Conservation (phyloP, 2,113 vertebrate species). For the Psettodes erumei region DNA sequence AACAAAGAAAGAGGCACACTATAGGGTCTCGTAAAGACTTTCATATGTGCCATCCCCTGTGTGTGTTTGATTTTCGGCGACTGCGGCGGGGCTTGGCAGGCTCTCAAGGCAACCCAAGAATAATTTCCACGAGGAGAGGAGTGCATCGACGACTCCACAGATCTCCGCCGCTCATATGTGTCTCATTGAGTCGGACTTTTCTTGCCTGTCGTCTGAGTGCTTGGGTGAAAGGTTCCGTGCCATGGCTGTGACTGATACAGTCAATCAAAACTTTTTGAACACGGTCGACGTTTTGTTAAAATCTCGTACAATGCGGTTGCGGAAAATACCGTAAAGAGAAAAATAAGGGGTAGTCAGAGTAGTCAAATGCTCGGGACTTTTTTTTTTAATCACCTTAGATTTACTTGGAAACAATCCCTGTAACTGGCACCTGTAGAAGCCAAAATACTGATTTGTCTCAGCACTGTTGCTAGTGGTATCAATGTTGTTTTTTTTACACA, state of each 20-base stretch:
- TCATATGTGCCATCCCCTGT: conserved; percentile 64
- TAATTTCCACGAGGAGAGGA: conserved; percentile 56
- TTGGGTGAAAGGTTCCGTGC: conserved; percentile 30
- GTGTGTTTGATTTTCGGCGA: conserved; percentile 65
- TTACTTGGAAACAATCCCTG: not conserved
- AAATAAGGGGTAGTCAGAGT: not conserved
- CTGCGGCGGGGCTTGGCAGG: conserved; percentile 64
- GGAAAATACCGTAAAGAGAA: conserved; percentile 1
- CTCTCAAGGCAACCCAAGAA: conserved; percentile 62
- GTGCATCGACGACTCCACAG: conserved; percentile 41
- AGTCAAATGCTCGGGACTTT: not conserved
- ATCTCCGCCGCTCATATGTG: conserved; percentile 52
- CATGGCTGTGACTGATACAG: conserved; percentile 7
- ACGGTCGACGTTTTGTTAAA: not conserved
- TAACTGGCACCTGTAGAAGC: not conserved
- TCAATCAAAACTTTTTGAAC: conserved; percentile 2
- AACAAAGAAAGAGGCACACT: conserved; percentile 57
- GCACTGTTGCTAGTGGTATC: not conserved
- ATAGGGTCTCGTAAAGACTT: conserved; percentile 72
- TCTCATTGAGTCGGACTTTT: conserved; percentile 50
- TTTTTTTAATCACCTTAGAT: not conserved
- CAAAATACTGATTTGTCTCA: not conserved
- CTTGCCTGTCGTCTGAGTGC: conserved; percentile 13
- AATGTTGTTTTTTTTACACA: too few species aligned
- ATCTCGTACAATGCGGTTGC: not conserved